Evolutionary conservation across 2,888 invertebrate species (phyloP).

Genomic region (Eupeodes latifasciatus): DNA sequence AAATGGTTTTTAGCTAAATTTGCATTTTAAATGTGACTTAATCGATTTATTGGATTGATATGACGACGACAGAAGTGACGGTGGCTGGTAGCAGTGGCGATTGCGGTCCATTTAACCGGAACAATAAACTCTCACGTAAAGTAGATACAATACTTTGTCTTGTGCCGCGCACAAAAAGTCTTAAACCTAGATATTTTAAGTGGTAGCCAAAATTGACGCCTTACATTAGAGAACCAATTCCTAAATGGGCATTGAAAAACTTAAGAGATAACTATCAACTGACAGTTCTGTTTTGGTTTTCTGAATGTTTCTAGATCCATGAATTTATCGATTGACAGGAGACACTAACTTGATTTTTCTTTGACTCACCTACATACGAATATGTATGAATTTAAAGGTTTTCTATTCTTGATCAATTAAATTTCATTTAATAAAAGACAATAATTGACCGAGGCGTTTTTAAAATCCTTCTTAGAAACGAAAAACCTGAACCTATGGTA

Average conservation of each 20-base stretch:
- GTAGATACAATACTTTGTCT: conserved; percentile 5
- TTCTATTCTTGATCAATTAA: conserved; percentile 15
- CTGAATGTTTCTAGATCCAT: neutral
- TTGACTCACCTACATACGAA: neutral
- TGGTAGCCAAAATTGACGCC: neutral
- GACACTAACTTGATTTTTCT: neutral
- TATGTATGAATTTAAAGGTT: neutral
- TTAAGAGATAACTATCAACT: neutral
- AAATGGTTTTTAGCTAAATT: conserved; percentile 24
- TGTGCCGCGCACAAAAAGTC: neutral
- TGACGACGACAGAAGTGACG: neutral
- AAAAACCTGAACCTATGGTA: too few relatives aligned
- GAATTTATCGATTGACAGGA: conserved; percentile 1
- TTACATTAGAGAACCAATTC: neutral
- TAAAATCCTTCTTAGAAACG: conserved; percentile 1
- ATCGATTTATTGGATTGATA: conserved; percentile 57
- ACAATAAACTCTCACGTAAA: conserved; percentile 22
- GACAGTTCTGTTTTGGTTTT: neutral
- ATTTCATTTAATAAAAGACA: neutral
- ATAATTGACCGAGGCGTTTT: conserved; percentile 7
- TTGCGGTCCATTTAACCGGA: conserved; percentile 39
- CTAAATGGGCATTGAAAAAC: neutral
- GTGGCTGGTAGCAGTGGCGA: neutral
- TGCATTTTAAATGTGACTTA: conserved; percentile 67
- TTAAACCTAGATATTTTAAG: neutral